These are phyloP conservation scores for Drosophila basisetae DNA, from an alignment of 2,888 invertebrate species.

Conservation along the genomic window DNA sequence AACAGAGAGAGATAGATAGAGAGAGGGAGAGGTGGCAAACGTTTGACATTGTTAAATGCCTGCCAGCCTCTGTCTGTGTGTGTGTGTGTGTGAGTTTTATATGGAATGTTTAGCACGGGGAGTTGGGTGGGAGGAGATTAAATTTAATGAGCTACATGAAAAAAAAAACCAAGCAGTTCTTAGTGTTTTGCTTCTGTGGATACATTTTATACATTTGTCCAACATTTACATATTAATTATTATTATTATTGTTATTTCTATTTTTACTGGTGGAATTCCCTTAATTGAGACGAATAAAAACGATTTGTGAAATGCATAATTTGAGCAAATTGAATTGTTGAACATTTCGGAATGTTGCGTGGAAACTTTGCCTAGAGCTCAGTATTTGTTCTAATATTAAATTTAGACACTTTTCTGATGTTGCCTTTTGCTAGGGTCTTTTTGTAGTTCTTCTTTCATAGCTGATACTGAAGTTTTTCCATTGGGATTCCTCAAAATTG, in stretches of 20 bases:
- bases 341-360: not conserved
- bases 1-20: conserved; percentile 2
- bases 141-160: not conserved
- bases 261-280: not conserved
- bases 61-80: conserved; percentile 16
- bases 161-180: not conserved
- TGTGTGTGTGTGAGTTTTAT: not conserved
- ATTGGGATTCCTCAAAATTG: not conserved
- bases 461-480: not conserved
- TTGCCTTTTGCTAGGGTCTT: not conserved
- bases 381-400: not conserved
- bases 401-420: not conserved
- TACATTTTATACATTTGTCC: not conserved
- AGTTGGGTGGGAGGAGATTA: not conserved
- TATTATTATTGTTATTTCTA: not conserved
- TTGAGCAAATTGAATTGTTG: not conserved
- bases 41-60: conserved; percentile 70
- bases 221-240: not conserved
- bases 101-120: not conserved
- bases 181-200: not conserved
- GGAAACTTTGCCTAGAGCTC: not conserved
- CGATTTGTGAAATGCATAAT: not conserved
- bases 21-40: conserved; percentile 21
- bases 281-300: not conserved
- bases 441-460: not conserved